These are phyloP conservation scores for Panagrolaimus sp. DNA, from an alignment of 1,140 invertebrate genomes.

Conservation along the genomic window DNA sequence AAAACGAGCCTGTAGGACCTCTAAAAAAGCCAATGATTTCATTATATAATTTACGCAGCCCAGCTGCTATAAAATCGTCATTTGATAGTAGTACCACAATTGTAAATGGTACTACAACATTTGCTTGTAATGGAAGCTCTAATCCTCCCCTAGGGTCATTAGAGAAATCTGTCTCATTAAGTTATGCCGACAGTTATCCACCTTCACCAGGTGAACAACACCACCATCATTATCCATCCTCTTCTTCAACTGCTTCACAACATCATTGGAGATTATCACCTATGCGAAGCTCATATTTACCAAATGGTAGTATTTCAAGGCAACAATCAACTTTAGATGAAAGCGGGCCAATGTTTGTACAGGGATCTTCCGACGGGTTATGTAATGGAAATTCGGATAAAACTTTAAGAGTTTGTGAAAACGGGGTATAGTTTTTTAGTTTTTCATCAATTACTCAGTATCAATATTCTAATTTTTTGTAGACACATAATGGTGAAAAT, in stretches of 20 bases:
- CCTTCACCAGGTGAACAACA: background rate
- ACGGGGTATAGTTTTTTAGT: conserved; percentile 4
- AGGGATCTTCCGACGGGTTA: background rate
- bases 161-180: conserved; percentile 15
- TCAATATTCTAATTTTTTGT: background rate
- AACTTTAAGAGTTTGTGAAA: conserved; percentile 13
- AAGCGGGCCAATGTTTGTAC: background rate
- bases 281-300: conserved; percentile 13
- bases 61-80: conserved; percentile 11
- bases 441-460: background rate
- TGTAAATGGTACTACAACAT: conserved; percentile 9
- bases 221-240: background rate
- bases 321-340: conserved; percentile 13
- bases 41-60: conserved; percentile 26
- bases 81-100: conserved; percentile 12
- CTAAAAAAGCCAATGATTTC: conserved; percentile 25
- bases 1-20: conserved; percentile 28
- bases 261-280: conserved; percentile 13
- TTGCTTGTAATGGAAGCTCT: conserved; percentile 12
- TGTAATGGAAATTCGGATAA: background rate
- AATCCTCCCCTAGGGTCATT: background rate
- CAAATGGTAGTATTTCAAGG: conserved; percentile 8
- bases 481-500: conserved; percentile 14
- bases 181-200: conserved; percentile 2
- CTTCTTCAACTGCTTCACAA: background rate